A percentile compares a stretch with the other conserved stretches of the same genome.
Conservation (phyloP, 2,113 vertebrate genomes). For the Sinocyclocheilus grahami region DNA sequence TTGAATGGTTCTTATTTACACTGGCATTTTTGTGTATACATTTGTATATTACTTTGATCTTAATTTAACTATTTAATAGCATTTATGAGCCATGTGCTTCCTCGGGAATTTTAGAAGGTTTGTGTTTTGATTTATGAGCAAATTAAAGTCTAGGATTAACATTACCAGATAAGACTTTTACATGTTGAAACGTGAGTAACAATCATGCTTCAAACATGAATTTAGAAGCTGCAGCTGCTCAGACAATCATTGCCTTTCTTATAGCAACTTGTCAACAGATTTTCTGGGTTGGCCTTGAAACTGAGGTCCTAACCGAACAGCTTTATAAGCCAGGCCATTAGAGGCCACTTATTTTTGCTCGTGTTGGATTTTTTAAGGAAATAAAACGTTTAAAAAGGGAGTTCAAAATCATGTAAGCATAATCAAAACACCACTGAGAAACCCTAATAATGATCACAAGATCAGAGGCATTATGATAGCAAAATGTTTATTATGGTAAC, state of each 20-base stretch:
- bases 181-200: background rate
- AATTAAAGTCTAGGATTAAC: background rate
- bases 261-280: background rate
- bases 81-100: background rate
- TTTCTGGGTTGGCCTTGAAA: background rate
- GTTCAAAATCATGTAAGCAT: background rate
- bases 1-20: background rate
- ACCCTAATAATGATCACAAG: background rate
- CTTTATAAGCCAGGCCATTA: background rate
- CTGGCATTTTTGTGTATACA: background rate
- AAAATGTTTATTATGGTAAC: slow-evolving; percentile 57
- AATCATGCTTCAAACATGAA: background rate
- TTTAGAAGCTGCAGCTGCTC: background rate
- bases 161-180: background rate
- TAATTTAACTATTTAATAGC: background rate
- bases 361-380: background rate
- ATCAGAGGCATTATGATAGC: slow-evolving; percentile 30
- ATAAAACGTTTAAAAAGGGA: background rate
- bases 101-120: background rate
- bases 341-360: background rate
- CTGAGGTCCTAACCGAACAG: background rate
- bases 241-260: too few species aligned
- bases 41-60: background rate
- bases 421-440: background rate
- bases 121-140: background rate